phyloP scores from a whole-genome alignment of 2,888 invertebrate species.

The Eueremaeus valkanovi region DNA sequence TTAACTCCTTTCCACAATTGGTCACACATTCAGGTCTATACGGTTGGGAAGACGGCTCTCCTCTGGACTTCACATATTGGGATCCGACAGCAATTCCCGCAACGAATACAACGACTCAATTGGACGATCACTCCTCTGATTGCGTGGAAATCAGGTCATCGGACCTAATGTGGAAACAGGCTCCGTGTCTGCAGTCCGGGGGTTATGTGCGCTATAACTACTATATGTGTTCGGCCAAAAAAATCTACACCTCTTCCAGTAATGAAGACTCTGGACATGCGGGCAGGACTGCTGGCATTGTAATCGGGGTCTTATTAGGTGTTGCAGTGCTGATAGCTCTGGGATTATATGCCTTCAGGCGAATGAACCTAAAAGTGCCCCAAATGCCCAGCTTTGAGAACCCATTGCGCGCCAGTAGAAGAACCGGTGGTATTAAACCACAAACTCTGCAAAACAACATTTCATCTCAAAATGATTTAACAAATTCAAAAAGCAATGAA shows the following conservation, averaged over 20 bases:
- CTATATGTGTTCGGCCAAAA: neutral
- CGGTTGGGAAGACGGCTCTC: neutral
- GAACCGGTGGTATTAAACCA: neutral
- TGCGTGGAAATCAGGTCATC: neutral
- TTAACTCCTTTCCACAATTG: too few relatives aligned
- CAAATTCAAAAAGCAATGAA: neutral
- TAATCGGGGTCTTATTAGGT: neutral
- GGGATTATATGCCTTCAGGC: neutral
- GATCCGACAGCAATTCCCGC: neutral
- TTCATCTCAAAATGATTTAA: neutral
- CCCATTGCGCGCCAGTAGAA: neutral
- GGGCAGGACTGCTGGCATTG: neutral
- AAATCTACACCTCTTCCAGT: neutral
- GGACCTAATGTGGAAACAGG: neutral
- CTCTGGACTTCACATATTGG: slow-evolving; percentile 5
- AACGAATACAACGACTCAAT: neutral
- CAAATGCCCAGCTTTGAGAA: neutral
- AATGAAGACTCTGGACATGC: neutral
- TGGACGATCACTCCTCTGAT: neutral
- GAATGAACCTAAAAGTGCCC: neutral
- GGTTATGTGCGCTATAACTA: neutral
- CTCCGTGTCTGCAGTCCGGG: neutral
- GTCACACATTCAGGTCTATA: neutral
- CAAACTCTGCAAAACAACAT: neutral
- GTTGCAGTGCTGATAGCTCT: neutral